These are phyloP conservation scores for Incurvaria masculella DNA, from an alignment of 2,888 invertebrate genomes.

Conservation along the genomic window DNA sequence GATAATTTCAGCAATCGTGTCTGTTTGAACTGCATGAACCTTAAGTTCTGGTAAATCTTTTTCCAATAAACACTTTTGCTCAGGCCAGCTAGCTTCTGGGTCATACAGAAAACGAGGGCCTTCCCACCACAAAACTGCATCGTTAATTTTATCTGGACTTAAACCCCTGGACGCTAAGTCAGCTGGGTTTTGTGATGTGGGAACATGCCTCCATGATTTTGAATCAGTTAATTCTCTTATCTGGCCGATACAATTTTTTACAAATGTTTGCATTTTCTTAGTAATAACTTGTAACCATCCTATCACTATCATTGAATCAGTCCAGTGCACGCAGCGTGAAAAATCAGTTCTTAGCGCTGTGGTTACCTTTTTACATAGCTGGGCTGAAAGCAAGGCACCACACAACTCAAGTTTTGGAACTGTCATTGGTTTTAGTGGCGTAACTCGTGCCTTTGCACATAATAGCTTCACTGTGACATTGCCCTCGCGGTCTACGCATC, in stretches of 20 bases:
- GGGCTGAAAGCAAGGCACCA: constrained; percentile 17
- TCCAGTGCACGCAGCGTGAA: no score
- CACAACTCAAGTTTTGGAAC: constrained; percentile 21
- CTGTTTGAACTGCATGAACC: no score
- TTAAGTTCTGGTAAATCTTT: no score
- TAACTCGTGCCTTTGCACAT: constrained; percentile 18
- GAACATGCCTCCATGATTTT: constrained; percentile 1
- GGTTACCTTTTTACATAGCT: constrained; percentile 15
- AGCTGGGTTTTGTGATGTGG: constrained; percentile 4
- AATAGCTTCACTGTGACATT: constrained; percentile 14
- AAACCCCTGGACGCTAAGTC: constrained; percentile 5
- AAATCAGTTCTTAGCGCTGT: no score
- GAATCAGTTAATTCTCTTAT: constrained; percentile 8
- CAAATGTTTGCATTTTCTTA: constrained; percentile 13
- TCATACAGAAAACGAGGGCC: no score
- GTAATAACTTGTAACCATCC: constrained; percentile 15
- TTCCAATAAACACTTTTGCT: no score
- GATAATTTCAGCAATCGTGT: no score
- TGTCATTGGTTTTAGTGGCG: constrained; percentile 16
- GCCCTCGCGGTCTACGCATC: constrained; percentile 4
- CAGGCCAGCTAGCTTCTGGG: no score
- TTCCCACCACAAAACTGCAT: no score
- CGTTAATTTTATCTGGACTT: no score
- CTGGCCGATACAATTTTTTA: constrained; percentile 14
- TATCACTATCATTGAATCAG: constrained; percentile 17